Conservation (phyloP, 1,140 invertebrate species). For the Ridgeia piscesae region DNA sequence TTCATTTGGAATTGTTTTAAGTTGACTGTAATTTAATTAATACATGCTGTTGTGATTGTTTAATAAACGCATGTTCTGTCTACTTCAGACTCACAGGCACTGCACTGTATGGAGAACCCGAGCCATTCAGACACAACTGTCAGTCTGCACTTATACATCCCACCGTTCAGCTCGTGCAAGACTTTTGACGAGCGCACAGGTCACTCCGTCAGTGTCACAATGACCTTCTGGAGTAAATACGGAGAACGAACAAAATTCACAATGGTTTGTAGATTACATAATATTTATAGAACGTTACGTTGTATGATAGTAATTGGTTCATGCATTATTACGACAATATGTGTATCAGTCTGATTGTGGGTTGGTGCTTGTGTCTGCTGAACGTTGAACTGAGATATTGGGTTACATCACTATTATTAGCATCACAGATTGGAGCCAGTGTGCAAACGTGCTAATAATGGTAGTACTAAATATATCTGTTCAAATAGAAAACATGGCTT, state of each 20-base stretch:
- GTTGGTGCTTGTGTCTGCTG: not conserved
- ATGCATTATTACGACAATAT: no score
- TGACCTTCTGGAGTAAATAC: conserved; percentile 84
- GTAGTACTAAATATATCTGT: no score
- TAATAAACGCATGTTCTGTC: not conserved
- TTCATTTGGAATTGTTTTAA: no score
- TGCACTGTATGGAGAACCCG: conserved; percentile 94
- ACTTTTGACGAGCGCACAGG: conserved; percentile 92
- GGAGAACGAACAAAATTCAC: conserved; percentile 19
- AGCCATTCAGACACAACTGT: conserved; percentile 84
- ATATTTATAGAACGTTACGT: not conserved
- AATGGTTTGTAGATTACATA: not conserved
- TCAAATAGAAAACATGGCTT: no score
- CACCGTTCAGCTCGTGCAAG: conserved; percentile 85
- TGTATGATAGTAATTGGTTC: not conserved
- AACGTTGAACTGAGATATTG: no score
- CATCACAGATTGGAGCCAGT: no score
- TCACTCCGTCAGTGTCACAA: conserved; percentile 67
- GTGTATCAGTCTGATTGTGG: not conserved
- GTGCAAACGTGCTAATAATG: no score
- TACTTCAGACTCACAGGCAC: conserved; percentile 80
- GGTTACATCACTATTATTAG: no score
- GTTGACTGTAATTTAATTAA: no score
- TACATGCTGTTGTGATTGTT: not conserved
- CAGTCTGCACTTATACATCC: conserved; percentile 93